phyloP scores from a whole-genome alignment of 1,140 invertebrate species.

The Dryas iulia region DNA sequence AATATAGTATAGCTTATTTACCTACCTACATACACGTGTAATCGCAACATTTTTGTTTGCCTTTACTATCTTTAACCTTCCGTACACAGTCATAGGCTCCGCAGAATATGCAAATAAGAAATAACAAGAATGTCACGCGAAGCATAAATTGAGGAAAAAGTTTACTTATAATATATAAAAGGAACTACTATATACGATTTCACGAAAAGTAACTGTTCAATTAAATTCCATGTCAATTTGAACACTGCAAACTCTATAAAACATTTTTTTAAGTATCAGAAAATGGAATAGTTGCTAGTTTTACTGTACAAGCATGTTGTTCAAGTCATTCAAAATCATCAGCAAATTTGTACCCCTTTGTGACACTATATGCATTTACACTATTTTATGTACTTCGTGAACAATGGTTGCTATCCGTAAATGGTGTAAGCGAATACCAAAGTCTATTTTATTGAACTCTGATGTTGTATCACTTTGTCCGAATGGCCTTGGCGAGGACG shows the following conservation, averaged over 20 bases:
- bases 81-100: not conserved
- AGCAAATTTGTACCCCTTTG: conserved; percentile 46
- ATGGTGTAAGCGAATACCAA: conserved; percentile 44
- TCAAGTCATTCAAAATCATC: conserved; percentile 22
- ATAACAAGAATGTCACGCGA: not conserved
- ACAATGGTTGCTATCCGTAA: conserved; percentile 47
- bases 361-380: conserved; percentile 40
- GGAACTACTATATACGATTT: too few species aligned
- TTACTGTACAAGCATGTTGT: not conserved
- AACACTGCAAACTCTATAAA: not conserved
- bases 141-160: not conserved
- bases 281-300: not conserved
- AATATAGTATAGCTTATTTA: not conserved
- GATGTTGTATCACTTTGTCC: conserved; percentile 34
- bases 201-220: too few species aligned
- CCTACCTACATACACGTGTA: not conserved
- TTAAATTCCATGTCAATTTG: too few species aligned
- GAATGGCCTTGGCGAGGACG: conserved; percentile 30
- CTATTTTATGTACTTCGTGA: conserved; percentile 42
- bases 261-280: not conserved
- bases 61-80: not conserved
- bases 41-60: not conserved
- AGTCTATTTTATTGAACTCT: conserved; percentile 43
- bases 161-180: not conserved
- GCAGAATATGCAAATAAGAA: not conserved